Percentiles rank a stretch among this genome's conserved stretches.
phyloP scores from a whole-genome alignment of 1,140 invertebrate genomes.

The Aphelenchoides fujianensis region DNA sequence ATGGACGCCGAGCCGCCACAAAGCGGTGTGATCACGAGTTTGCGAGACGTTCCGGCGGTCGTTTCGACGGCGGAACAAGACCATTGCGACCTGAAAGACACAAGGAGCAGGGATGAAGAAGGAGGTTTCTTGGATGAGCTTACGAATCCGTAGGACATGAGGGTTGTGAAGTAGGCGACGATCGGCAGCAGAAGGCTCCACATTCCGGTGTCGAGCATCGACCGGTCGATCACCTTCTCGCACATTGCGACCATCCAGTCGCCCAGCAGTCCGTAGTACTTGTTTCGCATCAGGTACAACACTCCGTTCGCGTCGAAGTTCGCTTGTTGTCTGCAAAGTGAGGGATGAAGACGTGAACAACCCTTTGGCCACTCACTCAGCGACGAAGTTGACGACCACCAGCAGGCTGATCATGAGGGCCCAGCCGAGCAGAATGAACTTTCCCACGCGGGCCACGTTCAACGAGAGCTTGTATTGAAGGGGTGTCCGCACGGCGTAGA shows the following conservation, averaged over 20 bases:
- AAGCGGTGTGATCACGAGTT: constrained; percentile 12
- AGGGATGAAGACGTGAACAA: background rate
- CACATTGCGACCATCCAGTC: constrained; percentile 18
- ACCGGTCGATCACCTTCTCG: constrained; percentile 19
- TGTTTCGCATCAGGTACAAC: constrained; percentile 19
- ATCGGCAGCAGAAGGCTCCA: background rate
- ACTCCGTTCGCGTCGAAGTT: constrained; percentile 19
- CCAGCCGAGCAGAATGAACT: constrained; percentile 16
- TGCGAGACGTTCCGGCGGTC: constrained; percentile 16
- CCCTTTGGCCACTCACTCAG: background rate
- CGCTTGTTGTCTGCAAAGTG: constrained; percentile 19
- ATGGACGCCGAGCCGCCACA: constrained; percentile 20
- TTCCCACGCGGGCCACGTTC: constrained; percentile 11
- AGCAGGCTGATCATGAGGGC: constrained; percentile 13
- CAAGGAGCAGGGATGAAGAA: background rate
- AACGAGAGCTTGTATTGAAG: constrained; percentile 18
- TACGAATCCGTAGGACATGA: constrained; percentile 12
- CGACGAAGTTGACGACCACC: background rate
- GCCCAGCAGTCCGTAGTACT: constrained; percentile 4
- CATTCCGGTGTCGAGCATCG: constrained; percentile 9
- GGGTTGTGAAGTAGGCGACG: constrained; percentile 2
- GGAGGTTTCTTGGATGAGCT: background rate
- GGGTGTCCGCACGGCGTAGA: constrained; percentile 17
- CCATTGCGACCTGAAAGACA: background rate
- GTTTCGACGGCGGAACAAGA: constrained; percentile 15